Conservation (phyloP, 2,888 invertebrate species). For the Agapostemon virescens region DNA sequence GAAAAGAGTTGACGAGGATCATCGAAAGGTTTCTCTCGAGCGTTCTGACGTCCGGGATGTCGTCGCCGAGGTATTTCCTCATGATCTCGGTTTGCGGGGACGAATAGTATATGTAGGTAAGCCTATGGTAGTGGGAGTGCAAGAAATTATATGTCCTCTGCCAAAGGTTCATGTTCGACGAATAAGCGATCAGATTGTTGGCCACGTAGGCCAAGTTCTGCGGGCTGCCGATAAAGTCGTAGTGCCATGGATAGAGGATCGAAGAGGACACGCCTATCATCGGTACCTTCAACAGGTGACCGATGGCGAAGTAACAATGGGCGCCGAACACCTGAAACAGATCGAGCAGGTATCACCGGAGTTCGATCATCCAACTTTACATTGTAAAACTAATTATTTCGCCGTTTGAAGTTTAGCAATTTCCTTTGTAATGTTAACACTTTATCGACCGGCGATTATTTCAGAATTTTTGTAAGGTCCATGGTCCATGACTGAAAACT, state of each 20-base stretch:
- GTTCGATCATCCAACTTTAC: neutral
- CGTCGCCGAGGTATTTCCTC: constrained; percentile 64
- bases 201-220: constrained; percentile 69
- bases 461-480: no score
- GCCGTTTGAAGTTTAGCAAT: no score
- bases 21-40: constrained; percentile 81
- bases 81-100: constrained; percentile 64
- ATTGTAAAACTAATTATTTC: no score
- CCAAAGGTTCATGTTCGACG: constrained; percentile 67
- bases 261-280: constrained; percentile 69
- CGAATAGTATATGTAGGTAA: constrained; percentile 45
- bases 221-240: constrained; percentile 70
- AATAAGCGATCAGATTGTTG: constrained; percentile 57
- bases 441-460: no score
- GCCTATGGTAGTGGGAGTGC: constrained; percentile 46
- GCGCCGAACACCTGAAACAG: constrained; percentile 70
- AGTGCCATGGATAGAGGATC: constrained; percentile 71
- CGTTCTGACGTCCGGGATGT: constrained; percentile 78
- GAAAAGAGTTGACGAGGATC: constrained; percentile 82
- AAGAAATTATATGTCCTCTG: constrained; percentile 68
- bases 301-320: constrained; percentile 71
- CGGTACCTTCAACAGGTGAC: constrained; percentile 70
- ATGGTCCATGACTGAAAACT: no score
- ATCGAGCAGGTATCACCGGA: neutral
- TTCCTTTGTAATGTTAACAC: no score